Evolutionary conservation across 2,888 invertebrate species (phyloP), one percentile per base, ranked within the genome.

Genomic region (Xiphydria camelus): DNA sequence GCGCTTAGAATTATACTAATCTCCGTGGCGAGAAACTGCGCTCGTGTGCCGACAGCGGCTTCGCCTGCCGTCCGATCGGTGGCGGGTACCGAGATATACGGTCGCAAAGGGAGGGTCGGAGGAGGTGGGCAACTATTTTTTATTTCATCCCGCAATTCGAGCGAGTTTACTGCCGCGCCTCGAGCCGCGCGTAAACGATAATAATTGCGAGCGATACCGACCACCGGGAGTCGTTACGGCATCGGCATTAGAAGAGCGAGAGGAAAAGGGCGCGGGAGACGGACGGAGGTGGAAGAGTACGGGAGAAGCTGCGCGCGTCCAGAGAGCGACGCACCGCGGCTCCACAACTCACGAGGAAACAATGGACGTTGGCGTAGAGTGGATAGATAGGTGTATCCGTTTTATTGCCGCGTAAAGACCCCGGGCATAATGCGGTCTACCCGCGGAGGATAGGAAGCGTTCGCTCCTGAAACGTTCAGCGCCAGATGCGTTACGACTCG

Each of bases 371-470:
- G 36, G 36, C 14, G 53, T 52, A 56, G 51, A 50, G 50, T 51
- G 57, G 56, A 64, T 58, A 59, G 53, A 53, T 45, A 14, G n/a
- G 57, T 22, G 52, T 56, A 54, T 57, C 55, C 53, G 53, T 65
- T 73, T 73, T 70, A 71, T 61, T 62, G 62, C 61, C 57, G 54
- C 61, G 66, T 68, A 70, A 72, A 73, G 57, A 68, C 59, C 53
- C 47, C 49, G 43, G 45, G 53, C 48, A 55, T 55, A 57, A 59
- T 55, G 52, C 53, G 45, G 44, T 48, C 47, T 50, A 29, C 14
- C 29, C 7, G 15, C 12, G 12, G 6, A 29, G 15, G 29, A 29
- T 29, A 29, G 15, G 15, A 26, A 49, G 32, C 41, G 22, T 31
- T 36, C 15, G 19, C 32, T 49, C 49, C 43, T 39, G 49, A 57